Conservation (phyloP, 2,888 invertebrate genomes). For the Caenorhabditis parvicauda region DNA sequence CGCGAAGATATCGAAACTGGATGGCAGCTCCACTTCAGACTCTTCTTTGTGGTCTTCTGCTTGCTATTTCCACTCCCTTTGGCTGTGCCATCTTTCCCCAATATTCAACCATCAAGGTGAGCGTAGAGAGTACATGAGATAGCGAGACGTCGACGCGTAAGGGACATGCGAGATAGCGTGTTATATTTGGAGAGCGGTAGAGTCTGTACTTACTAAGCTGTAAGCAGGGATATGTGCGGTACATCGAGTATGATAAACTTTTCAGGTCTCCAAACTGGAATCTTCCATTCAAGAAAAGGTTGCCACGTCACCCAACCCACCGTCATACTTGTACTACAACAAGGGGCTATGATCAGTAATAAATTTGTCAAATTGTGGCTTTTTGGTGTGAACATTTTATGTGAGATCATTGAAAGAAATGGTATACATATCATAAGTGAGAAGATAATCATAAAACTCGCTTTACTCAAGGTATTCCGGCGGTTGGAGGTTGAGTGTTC, state of each 20-base stretch:
- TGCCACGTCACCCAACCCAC: constrained; percentile 69
- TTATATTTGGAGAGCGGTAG: not conserved
- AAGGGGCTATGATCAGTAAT: constrained; percentile 73
- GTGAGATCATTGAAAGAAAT: no score
- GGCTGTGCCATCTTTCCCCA: constrained; percentile 94
- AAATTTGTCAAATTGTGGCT: not conserved
- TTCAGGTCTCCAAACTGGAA: constrained; percentile 70
- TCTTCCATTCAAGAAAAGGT: constrained; percentile 72
- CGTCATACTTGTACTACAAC: constrained; percentile 77
- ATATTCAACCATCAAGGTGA: constrained; percentile 69
- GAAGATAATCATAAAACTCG: no score
- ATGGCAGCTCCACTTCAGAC: constrained; percentile 42
- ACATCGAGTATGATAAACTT: not conserved
- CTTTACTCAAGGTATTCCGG: no score
- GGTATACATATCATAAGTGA: no score
- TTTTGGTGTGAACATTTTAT: no score
- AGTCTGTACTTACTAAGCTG: not conserved
- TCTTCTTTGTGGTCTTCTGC: constrained; percentile 64
- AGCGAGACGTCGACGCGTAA: no score
- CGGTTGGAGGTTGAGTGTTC: no score
- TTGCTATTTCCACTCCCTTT: constrained; percentile 88
- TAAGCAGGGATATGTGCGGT: no score
- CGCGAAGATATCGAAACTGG: constrained; percentile 20
- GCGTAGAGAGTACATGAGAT: no score
- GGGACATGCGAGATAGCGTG: no score